Base-by-base conservation (phyloP, 1,140 invertebrate species). In the Drosophila navojoa region DNA sequence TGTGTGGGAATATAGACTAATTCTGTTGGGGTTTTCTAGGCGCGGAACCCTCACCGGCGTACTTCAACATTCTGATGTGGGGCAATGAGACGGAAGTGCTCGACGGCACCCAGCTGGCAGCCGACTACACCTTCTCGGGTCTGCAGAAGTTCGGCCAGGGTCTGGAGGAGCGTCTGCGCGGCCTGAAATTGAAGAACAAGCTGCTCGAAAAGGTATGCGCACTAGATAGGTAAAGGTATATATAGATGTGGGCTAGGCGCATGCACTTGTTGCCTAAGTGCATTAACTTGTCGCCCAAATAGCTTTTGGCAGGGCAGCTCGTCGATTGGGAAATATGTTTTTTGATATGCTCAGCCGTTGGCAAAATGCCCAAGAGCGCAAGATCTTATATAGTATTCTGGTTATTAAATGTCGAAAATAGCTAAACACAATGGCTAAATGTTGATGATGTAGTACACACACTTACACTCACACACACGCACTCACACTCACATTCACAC, bases 91-190 rank as follows among this genome's bases (percentile, higher is more conserved):
- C 97, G 29, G 95, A 97, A 92, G 94, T 97, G 53, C 91, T 98
- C 5, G 97, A 98, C 85, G 98, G 98, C 15, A 98, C 97, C 13
- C 97, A 98, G 92, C 92, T 99, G 62, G 97, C 97, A 13, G 97
- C 97, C 22, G 97, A 98, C 84, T 98, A 96, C 94, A 97, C 97
- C 2, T 99, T 98, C 92, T 96, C 97, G 2, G 97, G 97, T 3
- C 93, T 99, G 10, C 97, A 99, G 92, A 98, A 98, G 92, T 99
- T 98, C 92, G 98, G 98, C 13, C 97, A 98, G 93, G 97, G 96
- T 55, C 94, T 99, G 89, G 95, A 98, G 79, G 97, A 98, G 91
- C 95, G 97, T 72, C 94, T 99, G 25, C 94, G 96, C 76, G 98
- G 98, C 60, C 93, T 97, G 16, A 96, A 95, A 92, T 92, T 98